Evolutionary conservation across 2,797 vertebrate genomes (phyloP), one percentile per base, ranked within the genome.

Genomic region (Basileuterus tristriatus): DNA sequence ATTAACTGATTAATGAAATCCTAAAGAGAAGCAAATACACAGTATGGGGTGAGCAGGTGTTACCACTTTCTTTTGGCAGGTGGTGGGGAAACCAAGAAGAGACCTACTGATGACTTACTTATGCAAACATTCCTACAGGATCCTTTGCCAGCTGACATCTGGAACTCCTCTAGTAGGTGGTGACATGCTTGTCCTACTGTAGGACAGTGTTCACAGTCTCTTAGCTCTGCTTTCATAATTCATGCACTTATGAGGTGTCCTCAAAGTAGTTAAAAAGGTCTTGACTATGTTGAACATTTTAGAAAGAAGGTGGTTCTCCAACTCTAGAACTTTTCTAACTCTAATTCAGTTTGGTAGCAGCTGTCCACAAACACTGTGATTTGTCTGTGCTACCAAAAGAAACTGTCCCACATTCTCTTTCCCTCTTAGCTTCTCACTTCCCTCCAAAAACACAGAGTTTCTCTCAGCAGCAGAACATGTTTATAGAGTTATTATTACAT

Each of bases 1-100:
- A 96, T 96, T 94, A 94, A 79, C 47, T 87, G 90, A 97, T 93
- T 92, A 96, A 94, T 94, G 70, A 94, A 95, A 70, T 70, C 58
- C 49, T 91, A 79, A 90, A 93, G 49, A 76, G 68, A 88, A 67
- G 63, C 43, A 95, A 87, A 87, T 34, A 49, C 65, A 37, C 86
- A 70, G 64, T 53, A 64, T 63, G 88, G 41, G 62, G 44, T 89
- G 67, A 95, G 74, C 41, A 91, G 70, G 44, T 93, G 81, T 84
- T 96, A 88, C 62, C 39, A 18, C 34, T 87, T n/a, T 27, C 21
- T 62, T 78, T 91, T 83, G 63, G 58, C 41, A 93, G 67, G 46
- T 56, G 29, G 59, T 68, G 53, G 59, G 29, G 43, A 93, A 93
- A 87, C 32, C 56, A 52, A 86, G 62, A 49, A 83, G 34, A 67